phyloP scores from a whole-genome alignment of 2,113 vertebrate species.

The Apodemus speciosus region DNA sequence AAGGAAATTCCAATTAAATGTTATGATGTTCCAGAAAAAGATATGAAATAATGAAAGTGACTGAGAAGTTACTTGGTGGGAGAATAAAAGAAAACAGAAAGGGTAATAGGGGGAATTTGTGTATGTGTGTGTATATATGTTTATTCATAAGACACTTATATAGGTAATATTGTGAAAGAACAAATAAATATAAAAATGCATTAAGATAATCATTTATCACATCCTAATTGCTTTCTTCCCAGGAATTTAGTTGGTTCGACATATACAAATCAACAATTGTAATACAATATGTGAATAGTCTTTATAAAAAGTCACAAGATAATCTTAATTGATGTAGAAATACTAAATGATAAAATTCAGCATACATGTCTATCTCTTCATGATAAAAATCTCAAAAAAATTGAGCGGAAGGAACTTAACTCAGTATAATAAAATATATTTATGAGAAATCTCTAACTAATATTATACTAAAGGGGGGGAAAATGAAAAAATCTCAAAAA shows the following conservation, averaged over 20 bases:
- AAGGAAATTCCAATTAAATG: neutral
- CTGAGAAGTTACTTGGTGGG: neutral
- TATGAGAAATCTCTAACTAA: neutral
- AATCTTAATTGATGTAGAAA: neutral
- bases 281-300: neutral
- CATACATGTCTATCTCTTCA: neutral
- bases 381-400: neutral
- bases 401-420: neutral
- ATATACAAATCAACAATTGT: neutral
- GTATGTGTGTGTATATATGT: too few relatives aligned
- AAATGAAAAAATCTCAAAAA: neutral
- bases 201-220: neutral
- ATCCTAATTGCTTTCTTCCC: neutral
- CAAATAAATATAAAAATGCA: neutral
- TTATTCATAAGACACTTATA: too few relatives aligned
- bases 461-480: neutral
- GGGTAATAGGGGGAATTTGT: neutral
- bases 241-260: neutral
- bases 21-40: neutral
- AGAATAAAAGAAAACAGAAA: neutral
- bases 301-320: neutral
- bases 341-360: neutral
- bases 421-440: neutral
- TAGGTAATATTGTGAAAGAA: neutral
- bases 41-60: neutral